phyloP scores from a whole-genome alignment of 2,888 invertebrate genomes.

The Crossocerus cetratus region DNA sequence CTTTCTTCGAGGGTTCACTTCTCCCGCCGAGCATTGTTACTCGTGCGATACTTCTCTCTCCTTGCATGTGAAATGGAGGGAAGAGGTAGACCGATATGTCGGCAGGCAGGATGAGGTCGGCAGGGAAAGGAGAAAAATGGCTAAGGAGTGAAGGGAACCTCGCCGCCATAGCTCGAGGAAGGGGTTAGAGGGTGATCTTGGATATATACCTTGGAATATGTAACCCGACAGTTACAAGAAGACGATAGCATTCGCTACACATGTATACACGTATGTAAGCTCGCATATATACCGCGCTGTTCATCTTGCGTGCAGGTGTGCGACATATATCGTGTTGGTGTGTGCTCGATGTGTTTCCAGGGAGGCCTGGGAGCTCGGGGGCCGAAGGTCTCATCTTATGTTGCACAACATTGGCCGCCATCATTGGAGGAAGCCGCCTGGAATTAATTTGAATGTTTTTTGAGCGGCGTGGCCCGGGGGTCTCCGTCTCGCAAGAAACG shows the following conservation, averaged over 20 bases:
- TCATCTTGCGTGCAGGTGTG: constrained; percentile 8
- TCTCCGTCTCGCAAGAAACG: constrained; percentile 64
- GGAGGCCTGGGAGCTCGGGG: constrained; percentile 26
- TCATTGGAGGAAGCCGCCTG: constrained; percentile 70
- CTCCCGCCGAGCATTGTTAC: constrained; percentile 57
- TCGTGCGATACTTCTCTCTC: constrained; percentile 48
- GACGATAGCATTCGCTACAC: constrained; percentile 7
- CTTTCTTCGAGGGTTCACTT: constrained; percentile 57
- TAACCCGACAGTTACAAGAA: constrained; percentile 54
- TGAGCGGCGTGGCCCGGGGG: constrained; percentile 69
- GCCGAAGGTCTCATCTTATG: constrained; percentile 63
- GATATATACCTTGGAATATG: constrained; percentile 47
- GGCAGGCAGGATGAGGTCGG: constrained; percentile 14
- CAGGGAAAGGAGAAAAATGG: constrained; percentile 17
- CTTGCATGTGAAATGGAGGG: constrained; percentile 40
- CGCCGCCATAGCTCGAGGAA: constrained; percentile 43
- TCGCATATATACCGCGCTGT: background rate
- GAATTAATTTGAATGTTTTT: constrained; percentile 76
- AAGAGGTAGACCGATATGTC: constrained; percentile 47
- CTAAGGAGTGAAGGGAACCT: constrained; percentile 28
- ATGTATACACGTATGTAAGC: constrained; percentile 23
- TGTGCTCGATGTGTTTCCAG: constrained; percentile 27
- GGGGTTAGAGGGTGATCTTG: constrained; percentile 47
- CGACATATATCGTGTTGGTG: constrained; percentile 12
- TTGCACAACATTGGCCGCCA: constrained; percentile 73